Evolutionary conservation across 1,140 invertebrate species (phyloP), one percentile per base, ranked within the genome.

Genomic region (Belonocnema kinseyi): DNA sequence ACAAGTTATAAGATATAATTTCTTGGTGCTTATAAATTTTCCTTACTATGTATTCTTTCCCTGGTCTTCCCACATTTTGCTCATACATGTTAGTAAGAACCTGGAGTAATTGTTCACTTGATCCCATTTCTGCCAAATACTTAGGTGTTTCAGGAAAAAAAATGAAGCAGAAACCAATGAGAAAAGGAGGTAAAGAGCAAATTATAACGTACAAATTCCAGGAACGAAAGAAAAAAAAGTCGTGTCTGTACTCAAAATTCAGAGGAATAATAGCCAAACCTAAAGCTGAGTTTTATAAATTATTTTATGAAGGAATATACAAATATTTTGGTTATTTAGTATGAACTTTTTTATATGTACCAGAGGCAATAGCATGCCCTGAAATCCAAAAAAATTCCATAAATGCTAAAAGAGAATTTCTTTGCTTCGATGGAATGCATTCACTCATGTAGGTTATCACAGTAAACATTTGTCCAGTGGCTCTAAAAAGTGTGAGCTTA

Each of bases 381-480:
- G n/a, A 8, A 51, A 75, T 93, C 93, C 93, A 94, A 77, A 93
- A 93, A 50, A 93, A 90, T 83, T 93, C 93, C 40, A 94, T 88
- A 76, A 92, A 86, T 83, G 92, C 92, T 75, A 94, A 86, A 88
- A 93, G 92, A 61, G 89, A 91, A 78, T 93, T 93, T 40, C 93
- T 86, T 78, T 93, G 89, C 79, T 92, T 89, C 11, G 91, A 85
- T 3, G 93, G 92, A 19, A 93, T 88, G 84, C 93, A 94, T 84
- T 94, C 93, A 50, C 93, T 92, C 73, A 94, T 91, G 83, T 93
- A 94, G 0, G 93, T 92, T 81, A 93, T 93, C n/a, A 93, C 86
- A 0, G 93, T 87, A 17, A 92, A 92, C 13, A 92, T 93, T 50
- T 92, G 93, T 0, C 93, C 93, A 81, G 92, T 93, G 73, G 93